Evolutionary conservation across 2,113 vertebrate genomes (phyloP), one percentile per base, ranked within the genome.

Genomic region (Strix uralensis): DNA sequence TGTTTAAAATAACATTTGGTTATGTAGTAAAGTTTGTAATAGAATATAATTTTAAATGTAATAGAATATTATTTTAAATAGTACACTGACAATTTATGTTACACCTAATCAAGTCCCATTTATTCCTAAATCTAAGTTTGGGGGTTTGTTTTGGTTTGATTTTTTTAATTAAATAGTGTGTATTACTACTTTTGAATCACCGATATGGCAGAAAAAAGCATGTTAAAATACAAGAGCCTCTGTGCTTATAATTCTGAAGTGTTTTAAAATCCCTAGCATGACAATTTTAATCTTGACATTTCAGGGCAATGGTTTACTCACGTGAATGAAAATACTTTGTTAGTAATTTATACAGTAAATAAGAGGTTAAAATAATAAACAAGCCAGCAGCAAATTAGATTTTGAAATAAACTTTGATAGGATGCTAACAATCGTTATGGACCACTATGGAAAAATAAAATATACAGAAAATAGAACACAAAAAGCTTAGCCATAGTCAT

Each of bases 361-460:
- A 52, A 95, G 83, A 94, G 80, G 88, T 96, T 96, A 97, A 94
- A 95, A 96, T 91, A 97, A 96, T 96, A 95, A 95, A 97, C 52
- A 94, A 96, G 94, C 46, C 93, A 96, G 94, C 86, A 96, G 94
- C 90, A 96, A 87, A 95, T 92, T n/a, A 96, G 89, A 96, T 92
- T 81, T 87, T 85, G 94, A 97, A 94, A 95, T 57, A 86, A 97
- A 96, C 52, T 91, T 87, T 44, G 90, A 90, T 30, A 92, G 46
- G 75, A 88, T 75, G 88, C 94, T 94, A 77, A 93, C 59, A 69
- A 90, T 72, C 82, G 92, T 84, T 92, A 96, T 29, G 57, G 88
- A 96, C 83, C 66, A 86, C 92, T 91, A 95, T 96, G 92, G 62
- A 83, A 94, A 96, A 96, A 94, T 36, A 93, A 96, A 97, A 94